Base-by-base conservation (phyloP, 2,797 vertebrate species). In the Leptoclinus maculatus region DNA sequence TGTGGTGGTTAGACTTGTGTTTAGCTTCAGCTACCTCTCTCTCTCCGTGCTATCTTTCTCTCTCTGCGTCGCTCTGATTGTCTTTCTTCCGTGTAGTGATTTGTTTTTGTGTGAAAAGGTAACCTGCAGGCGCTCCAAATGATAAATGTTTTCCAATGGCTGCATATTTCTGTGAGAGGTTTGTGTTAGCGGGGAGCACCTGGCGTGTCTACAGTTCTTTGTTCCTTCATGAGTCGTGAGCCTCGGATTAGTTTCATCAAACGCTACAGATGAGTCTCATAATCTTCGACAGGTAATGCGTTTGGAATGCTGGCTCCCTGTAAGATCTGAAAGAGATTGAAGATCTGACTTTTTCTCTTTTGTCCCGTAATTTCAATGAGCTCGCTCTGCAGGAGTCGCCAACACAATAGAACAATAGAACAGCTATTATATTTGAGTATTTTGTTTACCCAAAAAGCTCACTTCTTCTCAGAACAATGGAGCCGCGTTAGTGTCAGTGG, bases 1-100 rank as follows among this genome's bases (percentile, higher is more conserved):
- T 89, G 84, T 76, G 68, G 76, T 23, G 78, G 78, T 86, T 88
- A 65, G 83, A 76, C 78, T 3, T 68, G 79, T 32, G 66, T 80
- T 89, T 60, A 88, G 78, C 81, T 75, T 75, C 47, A 74, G 71
- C 58, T 66, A 36, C 53, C 64, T 38, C 58, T 39, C 29, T 34
- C 51, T 25, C 51, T 53, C n/a, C 1, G 34, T 7, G 21, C 32
- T 32, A 10, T 58, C 25, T 25, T 32, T 74, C 7, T 34, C 7
- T 34, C 7, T 8, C 3, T 16, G 11, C 3, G 2, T 23, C 38
- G 11, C 11, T 36, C 13, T 49, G 14, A 62, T 62, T 67, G 27
- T 66, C 53, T 72, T 16, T 59, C 39, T 47, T 17, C 49, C 1
- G 8, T 45, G 53, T 14, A 21, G 43, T 41, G 16, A 38, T 75